Percentiles rank a stretch among this genome's conserved stretches.
Evolutionary conservation across 2,888 invertebrate species (phyloP).

Genomic region (Apamea anceps): DNA sequence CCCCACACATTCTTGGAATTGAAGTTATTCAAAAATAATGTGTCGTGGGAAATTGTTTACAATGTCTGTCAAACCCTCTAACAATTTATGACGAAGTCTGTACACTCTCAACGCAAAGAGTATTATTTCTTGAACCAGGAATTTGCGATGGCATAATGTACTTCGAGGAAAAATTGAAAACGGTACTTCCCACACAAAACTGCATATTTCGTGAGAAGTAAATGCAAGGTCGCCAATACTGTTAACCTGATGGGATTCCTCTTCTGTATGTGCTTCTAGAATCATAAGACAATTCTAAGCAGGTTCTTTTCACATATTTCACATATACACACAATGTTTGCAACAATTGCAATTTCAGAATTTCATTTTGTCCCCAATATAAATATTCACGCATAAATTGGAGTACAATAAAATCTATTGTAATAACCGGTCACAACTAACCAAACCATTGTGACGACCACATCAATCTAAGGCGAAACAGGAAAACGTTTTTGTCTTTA

Average conservation of each 20-base stretch:
- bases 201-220: slow-evolving; percentile 54
- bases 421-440: neutral
- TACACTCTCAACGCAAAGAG: neutral
- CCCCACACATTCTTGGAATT: slow-evolving; percentile 10
- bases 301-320: neutral
- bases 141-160: slow-evolving; percentile 32
- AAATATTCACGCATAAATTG: slow-evolving; percentile 2
- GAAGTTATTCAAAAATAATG: neutral
- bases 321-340: no score
- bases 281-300: neutral
- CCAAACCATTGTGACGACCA: slow-evolving; percentile 24
- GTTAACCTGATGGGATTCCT: slow-evolving; percentile 5
- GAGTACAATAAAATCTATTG: neutral
- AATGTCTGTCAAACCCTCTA: neutral
- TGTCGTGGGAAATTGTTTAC: slow-evolving; percentile 2
- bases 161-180: slow-evolving; percentile 23
- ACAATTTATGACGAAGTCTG: slow-evolving; percentile 1
- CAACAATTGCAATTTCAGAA: neutral
- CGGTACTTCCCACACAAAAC: slow-evolving; percentile 27
- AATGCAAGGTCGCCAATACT: slow-evolving; percentile 45
- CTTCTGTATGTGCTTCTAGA: neutral
- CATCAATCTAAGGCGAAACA: slow-evolving; percentile 33
- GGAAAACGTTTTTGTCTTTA: slow-evolving; percentile 62
- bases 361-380: neutral
- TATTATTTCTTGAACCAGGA: slow-evolving; percentile 18